Base-by-base conservation (phyloP, 1,140 invertebrate species). In the Cyclargus thomasi region DNA sequence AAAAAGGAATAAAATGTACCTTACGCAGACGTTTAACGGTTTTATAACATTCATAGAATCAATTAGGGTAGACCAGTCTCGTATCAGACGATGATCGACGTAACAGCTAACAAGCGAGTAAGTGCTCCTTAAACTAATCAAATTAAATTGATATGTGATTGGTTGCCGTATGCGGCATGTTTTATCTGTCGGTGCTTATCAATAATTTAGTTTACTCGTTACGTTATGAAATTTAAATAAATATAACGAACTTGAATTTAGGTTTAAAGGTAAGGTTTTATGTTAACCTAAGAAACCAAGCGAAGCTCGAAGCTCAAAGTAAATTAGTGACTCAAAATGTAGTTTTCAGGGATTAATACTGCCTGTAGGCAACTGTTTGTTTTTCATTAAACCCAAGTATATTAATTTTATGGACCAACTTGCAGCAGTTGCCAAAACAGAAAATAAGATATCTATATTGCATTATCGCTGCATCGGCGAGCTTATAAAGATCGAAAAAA, bases 101-200 rank as follows among this genome's bases (percentile, higher is more conserved):
- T 23, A 69, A 68, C 69, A 69, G 66, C 59, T 70, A 74, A 72
- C 73, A 67, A 72, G 66, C 70, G 64, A 67, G 57, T 68, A 73
- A 70, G 62, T 21, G 55, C 68, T 68, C 22, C 68, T 70, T 68
- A 70, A 67, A 72, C 70, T 68, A 70, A 74, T 72, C 70, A 72
- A 67, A 71, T 70, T 70, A 63, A 72, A 74, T 74, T 74, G 70
- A 70, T 70, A 64, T 70, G 71, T 72, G 70, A 72, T 74, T 74
- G 70, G 55, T 62, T 65, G 68, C 64, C 64, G 62, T 63, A 67
- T 62, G 64, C 59, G 65, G 69, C 69, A 55, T 71, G 63, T 59
- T 20, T 59, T 59, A 18, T 59, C 55, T 20, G 8, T 20, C 20
- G 55, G 18, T 39, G 18, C n/a, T 23, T 18, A 67, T 62, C n/a